Conservation (phyloP, 2,888 invertebrate species). For the Eristalis intricaria region DNA sequence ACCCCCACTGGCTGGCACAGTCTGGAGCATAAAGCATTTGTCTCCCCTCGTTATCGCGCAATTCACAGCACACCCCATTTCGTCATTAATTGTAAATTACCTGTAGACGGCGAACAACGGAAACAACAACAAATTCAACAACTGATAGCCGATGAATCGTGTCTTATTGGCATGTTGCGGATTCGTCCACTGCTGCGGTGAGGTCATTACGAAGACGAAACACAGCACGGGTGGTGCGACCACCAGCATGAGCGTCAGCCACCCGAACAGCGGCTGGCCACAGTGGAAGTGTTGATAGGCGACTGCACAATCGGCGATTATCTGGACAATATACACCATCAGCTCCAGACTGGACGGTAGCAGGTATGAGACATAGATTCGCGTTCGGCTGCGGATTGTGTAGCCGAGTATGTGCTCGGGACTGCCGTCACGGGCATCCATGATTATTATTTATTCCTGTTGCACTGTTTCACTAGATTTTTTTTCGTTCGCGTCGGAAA, state of each 20-base stretch:
- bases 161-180: conserved; percentile 79
- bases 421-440: conserved; percentile 76
- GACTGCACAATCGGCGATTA: conserved; percentile 86
- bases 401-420: conserved; percentile 79
- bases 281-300: conserved; percentile 85
- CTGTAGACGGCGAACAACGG: conserved; percentile 84
- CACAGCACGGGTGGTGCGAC: conserved; percentile 84
- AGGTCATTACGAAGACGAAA: conserved; percentile 84
- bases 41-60: not conserved
- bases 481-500: not conserved
- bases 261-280: conserved; percentile 83
- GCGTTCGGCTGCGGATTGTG: conserved; percentile 78
- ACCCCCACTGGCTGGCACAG: not conserved
- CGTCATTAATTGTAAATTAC: conserved; percentile 69
- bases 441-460: conserved; percentile 7
- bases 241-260: conserved; percentile 82
- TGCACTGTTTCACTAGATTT: not conserved
- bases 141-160: conserved; percentile 73
- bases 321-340: conserved; percentile 85
- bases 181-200: conserved; percentile 83
- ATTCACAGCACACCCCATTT: not conserved
- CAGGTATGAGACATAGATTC: conserved; percentile 81
- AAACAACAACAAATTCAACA: conserved; percentile 76
- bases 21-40: not conserved
- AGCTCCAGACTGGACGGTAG: conserved; percentile 84